phyloP scores from a whole-genome alignment of 2,113 vertebrate genomes.

The Daboia siamensis region DNA sequence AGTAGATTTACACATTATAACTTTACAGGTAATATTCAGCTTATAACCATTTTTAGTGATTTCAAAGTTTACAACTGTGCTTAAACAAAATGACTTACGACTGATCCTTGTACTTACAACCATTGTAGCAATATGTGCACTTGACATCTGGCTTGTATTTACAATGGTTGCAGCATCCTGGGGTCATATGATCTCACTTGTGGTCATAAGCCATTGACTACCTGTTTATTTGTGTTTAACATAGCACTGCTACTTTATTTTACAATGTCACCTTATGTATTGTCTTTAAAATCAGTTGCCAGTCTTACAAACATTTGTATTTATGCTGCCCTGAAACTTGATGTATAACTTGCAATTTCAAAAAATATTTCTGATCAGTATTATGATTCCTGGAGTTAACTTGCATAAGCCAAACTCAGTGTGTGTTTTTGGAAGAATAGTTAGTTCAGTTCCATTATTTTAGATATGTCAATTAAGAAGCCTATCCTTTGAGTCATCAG shows the following conservation, averaged over 20 bases:
- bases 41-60: no score
- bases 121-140: no score
- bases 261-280: background rate
- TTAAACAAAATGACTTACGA: no score
- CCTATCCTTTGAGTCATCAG: background rate
- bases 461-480: accelerated
- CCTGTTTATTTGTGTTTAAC: background rate
- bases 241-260: background rate
- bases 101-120: no score
- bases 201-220: background rate
- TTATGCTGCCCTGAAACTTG: background rate
- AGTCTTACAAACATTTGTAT: background rate
- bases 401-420: background rate
- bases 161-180: no score
- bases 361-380: background rate
- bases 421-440: background rate
- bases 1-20: background rate
- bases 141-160: no score
- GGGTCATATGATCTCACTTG: background rate
- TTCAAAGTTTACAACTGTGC: no score
- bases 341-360: background rate
- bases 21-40: background rate
- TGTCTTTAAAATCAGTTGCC: background rate
- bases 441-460: background rate
- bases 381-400: background rate